Base-by-base conservation (phyloP, 2,888 invertebrate species). In the Nymphalis c-album region DNA sequence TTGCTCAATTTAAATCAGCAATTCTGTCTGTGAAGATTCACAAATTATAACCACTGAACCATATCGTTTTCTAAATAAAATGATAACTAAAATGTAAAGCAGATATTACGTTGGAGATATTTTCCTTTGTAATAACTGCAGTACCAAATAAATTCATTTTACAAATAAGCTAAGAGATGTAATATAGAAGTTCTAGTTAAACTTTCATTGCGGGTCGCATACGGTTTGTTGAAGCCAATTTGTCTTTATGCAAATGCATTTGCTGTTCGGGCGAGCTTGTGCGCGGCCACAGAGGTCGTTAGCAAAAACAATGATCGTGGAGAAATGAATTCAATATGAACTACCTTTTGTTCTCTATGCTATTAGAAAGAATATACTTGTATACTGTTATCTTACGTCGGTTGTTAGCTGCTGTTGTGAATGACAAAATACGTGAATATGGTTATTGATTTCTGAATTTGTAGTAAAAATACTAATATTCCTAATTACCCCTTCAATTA, bases 171-270 rank as follows among this genome's bases (percentile, higher is more conserved):
- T 40, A 67, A 67, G 67, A 68, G 57, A 50, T 71, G 57, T 67
- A 67, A 72, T 63, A 60, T 63, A 66, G 64, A 64, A 70, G 58
- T 70, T 76, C 74, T 74, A 77, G 78, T 83, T 80, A 78, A 84
- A 87, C 80, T 86, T 85, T 77, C 75, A 78, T 80, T 78, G 78
- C 80, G 77, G 77, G 75, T 76, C 76, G 70, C 75, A 78, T 77
- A 78, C 79, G 77, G 77, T 75, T 82, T 75, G 79, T 79, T 79
- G 80, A 75, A 77, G 78, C 78, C 82, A 83, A 86, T 85, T 83
- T 75, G 79, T 84, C 79, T 86, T 83, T 84, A 87, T 87, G 85
- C 83, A 85, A 88, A 87, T 87, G 78, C 72, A 73, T 81, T 75
- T 80, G 79, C 77, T 78, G 77, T 73, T 72, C 69, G 63, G 71